Evolutionary conservation across 2,113 vertebrate species (phyloP), one percentile per base, ranked within the genome.

Genomic region (Phocoena sinus): DNA sequence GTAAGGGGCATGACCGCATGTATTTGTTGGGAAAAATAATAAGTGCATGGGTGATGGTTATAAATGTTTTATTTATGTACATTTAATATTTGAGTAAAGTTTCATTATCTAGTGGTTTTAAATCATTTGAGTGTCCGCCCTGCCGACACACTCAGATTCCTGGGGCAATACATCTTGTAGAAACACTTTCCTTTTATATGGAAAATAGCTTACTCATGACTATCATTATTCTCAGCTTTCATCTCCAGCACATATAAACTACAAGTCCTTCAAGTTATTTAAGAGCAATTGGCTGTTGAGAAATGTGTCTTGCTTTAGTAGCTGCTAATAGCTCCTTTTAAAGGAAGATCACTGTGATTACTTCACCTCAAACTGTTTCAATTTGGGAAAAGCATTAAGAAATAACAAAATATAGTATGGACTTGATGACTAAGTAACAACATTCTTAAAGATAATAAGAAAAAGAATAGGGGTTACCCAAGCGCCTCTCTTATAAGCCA

Each of bases 1-100:
- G 98, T 98, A 98, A 96, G 98, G 99, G 99, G 99, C 99, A 99
- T 94, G 97, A 98, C 98, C 97, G 92, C 98, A 98, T 96, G 88
- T 97, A 97, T 98, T 98, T 98, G 97, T 94, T 93, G 93, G 93
- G 95, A 97, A 98, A 97, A 98, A 97, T 84, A 98, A 97, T 97
- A 98, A 98, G 98, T 98, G 58, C 94, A 89, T 38, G 79, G 84
- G 96, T 97, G 96, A 96, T 97, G 97, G 97, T 98, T 98, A 98
- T 97, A 98, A 98, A 98, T 97, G 96, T 98, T 98, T 98, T 98
- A 98, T 98, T 98, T 98, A 98, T 96, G 95, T 97, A 97, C 97
- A 98, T 98, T 98, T 99, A 98, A 98, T 98, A 98, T 98, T 97
- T 98, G 97, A 97, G 97, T 97, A 97, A 96, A 95, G 81, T 98